Conservation (phyloP, 2,113 vertebrate genomes). For the Lichenostomus cassidix region DNA sequence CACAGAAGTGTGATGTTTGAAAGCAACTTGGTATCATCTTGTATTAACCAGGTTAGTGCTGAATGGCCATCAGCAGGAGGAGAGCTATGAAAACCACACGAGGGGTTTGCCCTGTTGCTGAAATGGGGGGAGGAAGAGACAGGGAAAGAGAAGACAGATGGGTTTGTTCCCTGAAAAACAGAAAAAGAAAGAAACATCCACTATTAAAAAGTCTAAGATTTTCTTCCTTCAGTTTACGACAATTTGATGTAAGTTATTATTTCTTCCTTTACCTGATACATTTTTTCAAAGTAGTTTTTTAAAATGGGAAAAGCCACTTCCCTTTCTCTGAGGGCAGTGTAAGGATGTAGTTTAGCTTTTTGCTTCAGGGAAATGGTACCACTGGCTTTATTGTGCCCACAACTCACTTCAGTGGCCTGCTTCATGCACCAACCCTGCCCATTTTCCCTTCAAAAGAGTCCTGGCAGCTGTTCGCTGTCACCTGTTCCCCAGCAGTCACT, state of each 20-base stretch:
- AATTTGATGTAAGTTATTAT: not conserved
- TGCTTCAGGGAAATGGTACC: fast-evolving
- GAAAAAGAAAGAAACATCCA: not conserved
- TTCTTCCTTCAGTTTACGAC: not conserved
- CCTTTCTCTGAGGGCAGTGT: fast-evolving
- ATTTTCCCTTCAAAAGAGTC: not conserved
- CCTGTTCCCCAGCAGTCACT: not conserved
- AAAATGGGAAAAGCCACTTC: not conserved
- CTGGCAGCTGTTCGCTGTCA: not conserved
- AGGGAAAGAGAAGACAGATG: not conserved
- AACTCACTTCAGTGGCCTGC: not conserved
- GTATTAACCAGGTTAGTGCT: not conserved
- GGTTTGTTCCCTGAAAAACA: not conserved
- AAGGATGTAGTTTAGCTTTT: not conserved
- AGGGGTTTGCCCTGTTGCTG: not conserved
- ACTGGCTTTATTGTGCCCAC: fast-evolving
- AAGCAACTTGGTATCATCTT: not conserved
- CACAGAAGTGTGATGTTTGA: not conserved
- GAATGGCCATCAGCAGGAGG: not conserved
- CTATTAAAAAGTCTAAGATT: not conserved
- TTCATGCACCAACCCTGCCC: not conserved
- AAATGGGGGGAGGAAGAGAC: not conserved
- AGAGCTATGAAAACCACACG: fast-evolving
- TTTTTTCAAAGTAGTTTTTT: not conserved
- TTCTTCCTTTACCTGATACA: not conserved